Base-by-base conservation (phyloP, 2,113 vertebrate species). In the Protobothrops mucrosquamatus region DNA sequence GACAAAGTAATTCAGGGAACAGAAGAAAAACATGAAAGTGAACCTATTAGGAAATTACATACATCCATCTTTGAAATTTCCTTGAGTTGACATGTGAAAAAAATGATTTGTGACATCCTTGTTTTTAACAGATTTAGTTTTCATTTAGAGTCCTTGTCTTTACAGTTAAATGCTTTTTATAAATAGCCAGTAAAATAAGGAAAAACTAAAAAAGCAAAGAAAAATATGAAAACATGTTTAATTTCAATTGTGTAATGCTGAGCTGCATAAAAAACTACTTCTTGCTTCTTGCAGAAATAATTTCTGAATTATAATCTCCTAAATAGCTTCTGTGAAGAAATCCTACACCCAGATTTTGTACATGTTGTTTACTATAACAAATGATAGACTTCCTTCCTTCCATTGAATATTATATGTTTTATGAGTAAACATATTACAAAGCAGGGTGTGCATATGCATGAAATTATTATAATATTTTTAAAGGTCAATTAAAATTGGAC, bases 371-470 rank as follows among this genome's bases (percentile, higher is more conserved):
- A 94, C 90, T 92, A 48, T 57, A 57, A 39, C 24, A 95, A 94
- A 97, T 97, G 29, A 94, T 96, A 96, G 95, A 91, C 92, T 96
- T 97, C 96, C 95, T 96, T 96, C 95, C 96, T 92, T 91, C 95
- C 57, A 85, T 95, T 94, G 89, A 93, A 64, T 91, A 91, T 86
- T 93, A 95, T 34, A 91, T 81, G 95, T 86, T 93, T 96, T 96
- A 96, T 91, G 92, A 94, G 91, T 14, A 0, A 61, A 96, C 93
- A 91, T 95, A 96, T 96, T 90, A 91, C 1, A 94, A 95, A 96
- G 93, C 89, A n/a, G 64, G 34, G 0, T 26, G 55, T 57, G 88
- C 12, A n/a, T 39, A 81, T n/a, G 18, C 74, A 81, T 81, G 18
- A 23, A 81, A 81, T 81, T 95, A 95, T 20, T 6, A 23, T 15